phyloP scores from a whole-genome alignment of 2,888 invertebrate species.

The Ditylenchus weischeri region DNA sequence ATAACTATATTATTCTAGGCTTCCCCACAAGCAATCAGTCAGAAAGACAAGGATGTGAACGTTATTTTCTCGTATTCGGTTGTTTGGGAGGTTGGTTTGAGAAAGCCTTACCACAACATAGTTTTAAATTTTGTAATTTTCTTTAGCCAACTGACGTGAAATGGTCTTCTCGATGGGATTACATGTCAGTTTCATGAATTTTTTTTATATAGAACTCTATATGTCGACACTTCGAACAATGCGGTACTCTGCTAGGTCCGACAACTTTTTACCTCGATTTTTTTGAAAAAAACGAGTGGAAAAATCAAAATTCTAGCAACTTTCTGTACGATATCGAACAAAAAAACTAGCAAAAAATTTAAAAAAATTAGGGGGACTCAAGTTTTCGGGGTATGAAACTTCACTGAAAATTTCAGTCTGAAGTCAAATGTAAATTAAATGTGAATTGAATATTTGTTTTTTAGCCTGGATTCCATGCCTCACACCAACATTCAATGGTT shows the following conservation, averaged over 20 bases:
- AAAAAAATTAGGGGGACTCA: no score
- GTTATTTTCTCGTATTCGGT: constrained; percentile 85
- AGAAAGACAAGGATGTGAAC: constrained; percentile 59
- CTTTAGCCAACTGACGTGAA: constrained; percentile 65
- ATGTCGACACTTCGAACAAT: neutral
- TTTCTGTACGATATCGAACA: no score
- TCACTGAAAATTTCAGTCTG: no score
- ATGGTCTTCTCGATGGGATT: constrained; percentile 99
- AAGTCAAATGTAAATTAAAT: no score
- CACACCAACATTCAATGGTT: constrained; percentile 66
- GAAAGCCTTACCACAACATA: neutral
- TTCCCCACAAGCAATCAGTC: constrained; percentile 72
- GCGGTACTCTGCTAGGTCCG: no score
- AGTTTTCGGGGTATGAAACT: no score
- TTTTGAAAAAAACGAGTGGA: no score
- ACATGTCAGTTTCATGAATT: constrained; percentile 66
- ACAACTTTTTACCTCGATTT: no score
- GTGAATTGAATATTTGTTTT: no score
- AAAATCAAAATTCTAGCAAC: no score
- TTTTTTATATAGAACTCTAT: no score
- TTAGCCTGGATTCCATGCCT: constrained; percentile 82
- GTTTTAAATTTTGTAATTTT: constrained; percentile 14
- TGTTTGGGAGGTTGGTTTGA: constrained; percentile 68
- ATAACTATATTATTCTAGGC: constrained; percentile 55
- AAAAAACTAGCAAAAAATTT: no score